Base-by-base conservation (phyloP, 2,113 vertebrate genomes). In the Tor tambroides region DNA sequence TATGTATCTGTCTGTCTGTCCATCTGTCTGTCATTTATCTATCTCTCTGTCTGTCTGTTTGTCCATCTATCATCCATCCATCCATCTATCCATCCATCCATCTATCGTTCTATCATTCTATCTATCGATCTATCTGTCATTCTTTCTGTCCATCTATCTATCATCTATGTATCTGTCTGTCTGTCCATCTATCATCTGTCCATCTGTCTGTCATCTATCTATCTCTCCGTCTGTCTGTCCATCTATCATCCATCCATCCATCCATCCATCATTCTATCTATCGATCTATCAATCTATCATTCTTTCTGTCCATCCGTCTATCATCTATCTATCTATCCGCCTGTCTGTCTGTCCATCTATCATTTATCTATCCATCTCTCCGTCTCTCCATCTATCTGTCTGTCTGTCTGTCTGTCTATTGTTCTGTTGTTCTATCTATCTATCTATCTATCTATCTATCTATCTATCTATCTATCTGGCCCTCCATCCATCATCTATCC, bases 1-100 rank as follows among this genome's bases (percentile, higher is more conserved):
- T 17, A 6, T 30, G 6, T 28, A 0, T 28, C 63, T 8, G 4
- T 30, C 65, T 30, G 2, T 9, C 30, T 75, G 7, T 32, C 65
- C 7, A 6, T 71, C 46, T 81, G 32, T 80, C 71, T 61, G 63
- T 87, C 69, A n/a, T n/a, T n/a, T 88, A 87, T 89, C 19, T 5
- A 9, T 41, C 65, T 8, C 1, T 71, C 67, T 1, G 0, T 71
- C 28, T 7, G 1, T 72, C 6, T 3, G 1, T 72, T 32, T 23
- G 2, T 71, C 74, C 9, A 43, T 43, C 41, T 43, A 9, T 43
- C 41, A 9, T 43, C 41, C 2, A 38, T 38, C 35, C 5, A 38
- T 38, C 35, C 5, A 38, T 38, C 35, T 5, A 38, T 38, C 35
- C 5, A 38, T 38, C 35, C 5, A 38, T 38, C 35, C 5, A 38